Conservation (phyloP, 2,888 invertebrate genomes). For the Luperina testacea region DNA sequence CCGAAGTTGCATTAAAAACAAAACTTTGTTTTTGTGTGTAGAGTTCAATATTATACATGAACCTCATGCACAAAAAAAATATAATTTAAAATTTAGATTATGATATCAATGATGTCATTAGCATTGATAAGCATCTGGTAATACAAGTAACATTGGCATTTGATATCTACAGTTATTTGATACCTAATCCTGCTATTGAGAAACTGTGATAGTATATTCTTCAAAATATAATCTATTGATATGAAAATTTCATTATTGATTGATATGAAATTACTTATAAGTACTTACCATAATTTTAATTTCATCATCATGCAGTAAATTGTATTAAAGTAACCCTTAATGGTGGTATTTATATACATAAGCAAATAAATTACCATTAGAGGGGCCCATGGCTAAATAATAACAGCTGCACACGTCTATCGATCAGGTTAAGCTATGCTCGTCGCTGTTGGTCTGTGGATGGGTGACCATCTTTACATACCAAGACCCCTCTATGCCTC, state of each 20-base stretch:
- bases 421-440: too few species aligned
- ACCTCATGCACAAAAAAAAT: not conserved
- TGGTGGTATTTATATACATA: too few species aligned
- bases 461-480: too few species aligned
- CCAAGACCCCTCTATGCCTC: too few species aligned
- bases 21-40: too few species aligned
- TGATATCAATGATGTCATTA: constrained; percentile 58
- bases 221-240: constrained; percentile 36
- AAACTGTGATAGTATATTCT: constrained; percentile 29
- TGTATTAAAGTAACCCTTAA: not conserved
- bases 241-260: constrained; percentile 10
- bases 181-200: constrained; percentile 14
- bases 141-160: constrained; percentile 23
- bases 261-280: constrained; percentile 2
- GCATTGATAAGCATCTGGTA: constrained; percentile 37
- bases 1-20: not conserved
- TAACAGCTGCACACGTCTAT: too few species aligned
- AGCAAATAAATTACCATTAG: too few species aligned
- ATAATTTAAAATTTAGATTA: constrained; percentile 10
- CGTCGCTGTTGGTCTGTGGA: too few species aligned
- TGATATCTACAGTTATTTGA: constrained; percentile 33
- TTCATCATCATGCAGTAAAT: not conserved
- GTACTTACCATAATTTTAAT: not conserved
- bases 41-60: not conserved
- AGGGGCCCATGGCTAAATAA: too few species aligned